Evolutionary conservation across 1,140 invertebrate genomes (phyloP).

Genomic region (Palaemon carinicauda): DNA sequence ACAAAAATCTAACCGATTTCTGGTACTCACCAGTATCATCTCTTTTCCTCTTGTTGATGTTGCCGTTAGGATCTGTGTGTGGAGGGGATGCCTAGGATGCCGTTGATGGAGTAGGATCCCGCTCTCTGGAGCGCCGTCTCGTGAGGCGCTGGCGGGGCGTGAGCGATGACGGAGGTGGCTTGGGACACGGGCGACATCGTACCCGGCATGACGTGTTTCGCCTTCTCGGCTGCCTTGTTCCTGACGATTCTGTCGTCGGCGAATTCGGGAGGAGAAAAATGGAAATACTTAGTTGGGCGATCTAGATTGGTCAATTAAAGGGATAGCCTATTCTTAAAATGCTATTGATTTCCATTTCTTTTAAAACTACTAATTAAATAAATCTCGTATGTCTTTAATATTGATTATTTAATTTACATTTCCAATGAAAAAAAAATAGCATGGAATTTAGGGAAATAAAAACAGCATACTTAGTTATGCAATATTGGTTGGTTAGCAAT

Average conservation of each 20-base stretch:
- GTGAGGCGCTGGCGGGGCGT: slow-evolving; percentile 71
- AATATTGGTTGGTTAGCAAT: too few species aligned
- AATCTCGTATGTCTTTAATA: too few species aligned
- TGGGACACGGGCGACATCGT: slow-evolving; percentile 60
- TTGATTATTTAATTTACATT: too few species aligned
- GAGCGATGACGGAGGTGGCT: slow-evolving; percentile 63
- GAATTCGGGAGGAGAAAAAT: too few species aligned
- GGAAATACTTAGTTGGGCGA: too few species aligned
- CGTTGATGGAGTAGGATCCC: slow-evolving; percentile 91
- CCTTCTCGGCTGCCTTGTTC: slow-evolving; percentile 95
- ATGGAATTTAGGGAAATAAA: too few species aligned
- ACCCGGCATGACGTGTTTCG: slow-evolving; percentile 74
- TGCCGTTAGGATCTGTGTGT: slow-evolving; percentile 72
- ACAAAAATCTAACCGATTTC: not conserved
- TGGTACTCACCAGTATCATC: slow-evolving; percentile 69
- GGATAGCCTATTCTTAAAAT: too few species aligned
- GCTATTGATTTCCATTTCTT: too few species aligned
- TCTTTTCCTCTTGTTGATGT: slow-evolving; percentile 74
- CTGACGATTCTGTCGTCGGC: slow-evolving; percentile 83
- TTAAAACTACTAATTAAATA: too few species aligned
- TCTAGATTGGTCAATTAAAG: too few species aligned
- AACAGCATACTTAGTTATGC: too few species aligned
- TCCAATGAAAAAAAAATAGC: too few species aligned
- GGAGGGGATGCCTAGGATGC: slow-evolving; percentile 88
- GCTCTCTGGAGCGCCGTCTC: slow-evolving; percentile 66